Conservation (phyloP, 2,888 invertebrate genomes). For the Bellardia bayeri region DNA sequence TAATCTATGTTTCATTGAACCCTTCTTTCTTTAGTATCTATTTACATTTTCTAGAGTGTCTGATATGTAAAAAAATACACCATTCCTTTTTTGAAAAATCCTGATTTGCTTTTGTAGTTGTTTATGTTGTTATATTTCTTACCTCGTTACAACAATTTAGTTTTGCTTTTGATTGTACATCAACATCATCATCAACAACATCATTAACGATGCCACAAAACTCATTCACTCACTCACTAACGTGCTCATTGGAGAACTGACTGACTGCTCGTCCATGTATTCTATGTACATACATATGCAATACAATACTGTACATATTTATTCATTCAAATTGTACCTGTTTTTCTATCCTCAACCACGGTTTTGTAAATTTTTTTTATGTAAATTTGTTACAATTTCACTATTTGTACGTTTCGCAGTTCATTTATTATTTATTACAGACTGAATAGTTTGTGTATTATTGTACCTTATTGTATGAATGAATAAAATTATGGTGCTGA, state of each 20-base stretch:
- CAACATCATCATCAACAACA: slow-evolving; percentile 68
- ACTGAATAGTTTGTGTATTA: slow-evolving; percentile 68
- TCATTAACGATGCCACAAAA: slow-evolving; percentile 70
- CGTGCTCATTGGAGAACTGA: slow-evolving; percentile 26
- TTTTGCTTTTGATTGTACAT: slow-evolving; percentile 51
- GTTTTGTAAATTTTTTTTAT: slow-evolving; percentile 42
- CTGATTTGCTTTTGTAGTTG: neutral
- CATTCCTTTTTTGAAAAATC: neutral
- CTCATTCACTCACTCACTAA: slow-evolving; percentile 55
- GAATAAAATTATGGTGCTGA: slow-evolving; percentile 29
- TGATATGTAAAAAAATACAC: slow-evolving; percentile 30
- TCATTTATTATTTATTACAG: slow-evolving; percentile 74
- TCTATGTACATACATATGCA: neutral
- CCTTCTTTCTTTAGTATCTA: slow-evolving; percentile 24
- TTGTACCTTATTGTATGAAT: slow-evolving; percentile 60
- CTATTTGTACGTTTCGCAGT: slow-evolving; percentile 73
- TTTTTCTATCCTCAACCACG: neutral
- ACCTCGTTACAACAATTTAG: slow-evolving; percentile 65
- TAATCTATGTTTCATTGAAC: slow-evolving; percentile 65
- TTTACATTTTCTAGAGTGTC: slow-evolving; percentile 61
- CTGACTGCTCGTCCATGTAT: slow-evolving; percentile 35
- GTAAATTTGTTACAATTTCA: slow-evolving; percentile 69
- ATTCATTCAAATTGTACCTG: slow-evolving; percentile 58
- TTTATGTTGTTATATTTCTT: slow-evolving; percentile 17
- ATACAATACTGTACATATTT: slow-evolving; percentile 26